Evolutionary conservation across 2,797 vertebrate species (phyloP).

Genomic region (Microchirus variegatus): DNA sequence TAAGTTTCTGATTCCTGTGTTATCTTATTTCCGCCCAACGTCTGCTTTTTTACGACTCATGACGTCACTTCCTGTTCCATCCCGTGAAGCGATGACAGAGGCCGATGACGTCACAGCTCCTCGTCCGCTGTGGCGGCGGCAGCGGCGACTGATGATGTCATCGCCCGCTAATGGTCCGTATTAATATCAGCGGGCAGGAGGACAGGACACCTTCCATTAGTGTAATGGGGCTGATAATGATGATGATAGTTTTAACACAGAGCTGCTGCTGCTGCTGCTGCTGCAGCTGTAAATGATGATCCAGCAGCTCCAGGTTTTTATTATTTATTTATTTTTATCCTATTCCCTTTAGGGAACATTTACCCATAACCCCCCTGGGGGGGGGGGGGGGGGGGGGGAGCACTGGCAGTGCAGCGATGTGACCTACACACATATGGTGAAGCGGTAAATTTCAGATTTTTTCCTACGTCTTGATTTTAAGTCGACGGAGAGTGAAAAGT

Average conservation of each 20-base stretch:
- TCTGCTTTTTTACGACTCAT: constrained; percentile 4
- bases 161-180: constrained; percentile 74
- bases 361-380: constrained; percentile 48
- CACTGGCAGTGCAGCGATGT: constrained; percentile 9
- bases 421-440: constrained; percentile 17
- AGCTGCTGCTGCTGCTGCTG: constrained; percentile 46
- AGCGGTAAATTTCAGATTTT: constrained; percentile 15
- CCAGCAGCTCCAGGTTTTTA: constrained; percentile 28
- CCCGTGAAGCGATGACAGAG: constrained; percentile 64
- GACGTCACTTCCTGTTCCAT: constrained; percentile 38
- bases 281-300: constrained; percentile 62
- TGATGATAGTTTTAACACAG: constrained; percentile 74
- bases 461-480: constrained; percentile 11
- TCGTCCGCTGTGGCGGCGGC: not conserved
- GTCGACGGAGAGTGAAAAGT: constrained; percentile 2
- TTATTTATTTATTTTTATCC: constrained; percentile 55
- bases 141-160: constrained; percentile 79
- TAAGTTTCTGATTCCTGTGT: no score
- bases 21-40: not conserved
- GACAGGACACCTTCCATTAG: constrained; percentile 72
- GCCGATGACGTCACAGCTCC: constrained; percentile 52
- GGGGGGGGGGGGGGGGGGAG: no score
- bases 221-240: constrained; percentile 83
- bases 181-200: constrained; percentile 68
- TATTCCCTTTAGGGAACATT: constrained; percentile 53